Base-by-base conservation (phyloP, 2,888 invertebrate species). In the Lasioglossum marginatum region DNA sequence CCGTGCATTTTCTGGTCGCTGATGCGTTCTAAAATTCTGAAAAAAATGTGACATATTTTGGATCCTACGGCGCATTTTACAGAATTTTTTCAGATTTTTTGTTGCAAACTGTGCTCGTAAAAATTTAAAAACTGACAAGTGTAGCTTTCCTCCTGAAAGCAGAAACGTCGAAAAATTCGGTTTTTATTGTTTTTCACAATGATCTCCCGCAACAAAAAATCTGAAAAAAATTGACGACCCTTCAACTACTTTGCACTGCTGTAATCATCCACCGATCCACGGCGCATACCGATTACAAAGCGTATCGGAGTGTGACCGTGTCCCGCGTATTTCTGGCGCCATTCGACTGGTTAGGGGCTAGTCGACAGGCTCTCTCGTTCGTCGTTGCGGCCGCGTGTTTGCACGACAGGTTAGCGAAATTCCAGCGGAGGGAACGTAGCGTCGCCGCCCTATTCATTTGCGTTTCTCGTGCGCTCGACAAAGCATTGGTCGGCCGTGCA, bases 261-360 rank as follows among this genome's bases (percentile, higher is more conserved):
- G n/a, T 12, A n/a, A 57, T 57, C n/a, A 34, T 40, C 72, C 19
- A 37, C 19, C 66, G 34, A 34, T 66, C 34, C 57, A 57, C 70
- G 77, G 79, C 75, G 68, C 72, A 68, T 48, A 48, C 77, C 66
- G 76, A 79, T 57, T 43, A 81, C 70, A 72, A 83, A 87, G 80
- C 68, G 79, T 82, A 77, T 76, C 71, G 79, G 81, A 85, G 81
- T 88, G 91, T 91, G 89, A 90, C 88, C 88, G 81, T 91, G 85
- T 83, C 79, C 48, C 79, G 79, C 90, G 79, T 89, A 88, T 89
- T 91, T 88, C 91, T 88, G 86, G 85, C 90, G 87, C 91, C 90
- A 57, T 57, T 57, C n/a, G 57, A 57, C 57, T 57, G 82, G 66
- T 72, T 81, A 83, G 84, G 82, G 83, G 37, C 88, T 88, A 88